Conservation (phyloP, 2,113 vertebrate species). For the Caranx melampygus region DNA sequence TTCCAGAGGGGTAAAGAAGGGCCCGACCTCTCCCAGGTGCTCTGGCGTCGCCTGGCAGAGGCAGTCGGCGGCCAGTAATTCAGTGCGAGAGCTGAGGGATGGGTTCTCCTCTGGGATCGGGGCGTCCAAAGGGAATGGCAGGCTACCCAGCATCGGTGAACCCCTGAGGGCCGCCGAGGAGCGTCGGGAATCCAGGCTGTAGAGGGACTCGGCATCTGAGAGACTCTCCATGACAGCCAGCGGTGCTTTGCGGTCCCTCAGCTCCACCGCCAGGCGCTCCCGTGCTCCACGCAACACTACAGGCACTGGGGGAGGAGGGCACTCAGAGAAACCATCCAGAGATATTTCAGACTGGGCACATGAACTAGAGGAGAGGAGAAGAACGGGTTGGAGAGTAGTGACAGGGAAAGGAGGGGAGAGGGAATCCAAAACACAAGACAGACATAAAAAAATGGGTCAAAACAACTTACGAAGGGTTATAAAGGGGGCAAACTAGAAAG, state of each 20-base stretch:
- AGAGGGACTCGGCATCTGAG: slow-evolving; percentile 96
- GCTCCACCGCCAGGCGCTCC: slow-evolving; percentile 92
- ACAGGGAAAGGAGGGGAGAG: slow-evolving; percentile 35
- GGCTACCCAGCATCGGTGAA: slow-evolving; percentile 93
- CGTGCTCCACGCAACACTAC: slow-evolving; percentile 94
- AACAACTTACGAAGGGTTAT: slow-evolving; percentile 25
- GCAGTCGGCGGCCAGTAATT: slow-evolving; percentile 93
- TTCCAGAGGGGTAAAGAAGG: slow-evolving; percentile 80
- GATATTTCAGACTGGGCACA: slow-evolving; percentile 97
- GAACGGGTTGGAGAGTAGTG: slow-evolving; percentile 62
- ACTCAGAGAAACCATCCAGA: slow-evolving; percentile 95
- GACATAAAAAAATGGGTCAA: slow-evolving; percentile 41
- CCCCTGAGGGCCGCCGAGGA: slow-evolving; percentile 95
- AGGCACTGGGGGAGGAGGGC: slow-evolving; percentile 92
- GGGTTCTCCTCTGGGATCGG: slow-evolving; percentile 97
- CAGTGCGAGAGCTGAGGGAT: slow-evolving; percentile 96
- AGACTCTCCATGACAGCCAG: slow-evolving; percentile 98
- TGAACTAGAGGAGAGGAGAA: slow-evolving; percentile 84
- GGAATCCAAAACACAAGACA: slow-evolving; percentile 57
- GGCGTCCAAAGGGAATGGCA: slow-evolving; percentile 94
- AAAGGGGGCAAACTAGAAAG: slow-evolving; percentile 6
- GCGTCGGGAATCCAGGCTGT: slow-evolving; percentile 96
- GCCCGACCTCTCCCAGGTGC: slow-evolving; percentile 81
- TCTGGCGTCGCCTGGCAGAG: slow-evolving; percentile 89
- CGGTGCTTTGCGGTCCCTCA: slow-evolving; percentile 93